Base-by-base conservation (phyloP, 2,797 vertebrate species). In the Rhyacichthys aspro region DNA sequence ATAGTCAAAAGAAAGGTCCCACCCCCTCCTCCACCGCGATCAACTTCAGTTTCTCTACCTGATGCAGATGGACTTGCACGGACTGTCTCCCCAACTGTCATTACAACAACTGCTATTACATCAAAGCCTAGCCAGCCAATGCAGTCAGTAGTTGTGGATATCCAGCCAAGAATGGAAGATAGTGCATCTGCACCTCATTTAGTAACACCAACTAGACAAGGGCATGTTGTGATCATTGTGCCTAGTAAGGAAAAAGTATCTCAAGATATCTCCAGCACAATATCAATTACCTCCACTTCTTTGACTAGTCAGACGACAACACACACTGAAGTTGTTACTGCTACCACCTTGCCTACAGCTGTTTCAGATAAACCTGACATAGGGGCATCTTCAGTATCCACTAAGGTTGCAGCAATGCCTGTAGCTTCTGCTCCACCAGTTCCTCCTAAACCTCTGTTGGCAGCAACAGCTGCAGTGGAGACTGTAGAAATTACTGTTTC, bases 181-280 rank as follows among this genome's bases (percentile, higher is more conserved):
- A 45, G 50, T 71, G 48, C 55, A 11, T 67, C 69, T 78, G 68
- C 78, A 65, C 72, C 88, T 72, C 85, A 90, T 56, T 49, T 82
- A 17, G 85, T 88, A 54, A 91, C 71, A 71, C 91, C 84, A 80
- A 74, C 82, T 38, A 85, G 75, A 71, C 79, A 87, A 46, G 91
- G 90, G 36, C 90, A 92, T 85, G 55, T 90, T 59, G 75, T 90
- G 17, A 87, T 94, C 67, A 90, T 85, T 75, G 86, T 96, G 34
- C 87, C 93, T 64, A 93, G 91, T 84, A 74, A 60, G 28, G 89
- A 93, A 82, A 88, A 83, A 37, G 49, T 59, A 47, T 64, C 78
- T 72, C 15, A 63, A 10, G 38, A 82, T 75, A 45, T 60, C 19
- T 52, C 65, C 79, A 88, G 66, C 55, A 79, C 78, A 49, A 39